Base-by-base conservation (phyloP, 1,140 invertebrate species). In the Drosophila setifemur region DNA sequence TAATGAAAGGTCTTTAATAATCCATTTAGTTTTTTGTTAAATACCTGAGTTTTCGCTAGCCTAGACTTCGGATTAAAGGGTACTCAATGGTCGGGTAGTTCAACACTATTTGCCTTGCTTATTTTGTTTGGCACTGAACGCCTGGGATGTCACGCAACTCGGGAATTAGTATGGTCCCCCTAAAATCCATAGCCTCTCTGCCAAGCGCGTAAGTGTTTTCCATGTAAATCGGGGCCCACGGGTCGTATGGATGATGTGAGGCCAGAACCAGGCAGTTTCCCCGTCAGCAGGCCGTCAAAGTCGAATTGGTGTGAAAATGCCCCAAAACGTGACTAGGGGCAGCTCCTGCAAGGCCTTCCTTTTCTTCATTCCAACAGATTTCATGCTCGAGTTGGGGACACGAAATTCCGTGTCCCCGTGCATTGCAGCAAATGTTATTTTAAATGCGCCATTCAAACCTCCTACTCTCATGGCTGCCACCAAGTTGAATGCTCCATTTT, bases 231-330 rank as follows among this genome's bases (percentile, higher is more conserved):
- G 19, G 26, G 48, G 6, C 44, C 54, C 68, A 75, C 31, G 37
- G 35, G 60, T 33, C 72, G 77, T 83, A 82, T 83, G 68, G 60
- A 78, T 82, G 69, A 77, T 75, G 42, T 76, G 37, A 7, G 31
- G n/a, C 21, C 2, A 19, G 42, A 14, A 42, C 7, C 29, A 21
- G 33, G 21, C 42, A 50, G 37, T 55, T 45, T 21, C n/a, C 6
- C 29, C 50, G 52, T 61, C 67, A 44, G 16, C 25, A 35, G 26
- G 58, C 33, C 50, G 23, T 43, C 12, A 40, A 19, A 39, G 29
- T 9, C 52, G 76, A 77, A 82, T 78, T 78, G 78, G 78, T 85
- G 78, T 85, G 69, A 78, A 82, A 83, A 60, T 70, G 64, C 21
- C 54, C 37, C 50, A 48, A 76, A 82, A 81, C 76, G 76, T 78